Base-by-base conservation (phyloP, 2,797 vertebrate genomes). In the Tauraco hartlaubi region DNA sequence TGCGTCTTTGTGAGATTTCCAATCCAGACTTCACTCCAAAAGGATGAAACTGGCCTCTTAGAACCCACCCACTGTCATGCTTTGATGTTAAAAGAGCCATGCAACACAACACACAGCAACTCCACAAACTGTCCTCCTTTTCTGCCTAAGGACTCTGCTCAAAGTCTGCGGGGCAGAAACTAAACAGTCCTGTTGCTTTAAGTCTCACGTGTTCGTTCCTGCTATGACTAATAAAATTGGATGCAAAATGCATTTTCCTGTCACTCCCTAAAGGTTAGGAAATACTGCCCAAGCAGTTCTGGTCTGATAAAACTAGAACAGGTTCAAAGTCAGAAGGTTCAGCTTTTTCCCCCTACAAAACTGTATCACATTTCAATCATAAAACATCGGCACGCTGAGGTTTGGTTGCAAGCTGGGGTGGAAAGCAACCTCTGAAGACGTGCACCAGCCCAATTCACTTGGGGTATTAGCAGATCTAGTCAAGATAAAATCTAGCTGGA, bases 401-500 rank as follows among this genome's bases (percentile, higher is more conserved):
- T 78, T 75, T 52, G 72, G 59, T 73, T 90, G 85, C 72, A 90
- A 59, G 58, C 90, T 87, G 66, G 52, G 49, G 56, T 89, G 64
- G 75, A 89, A 90, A 89, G 46, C 51, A 88, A 81, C 72, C 64
- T 90, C 85, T 94, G 81, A 93, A 92, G 89, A 81, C 71, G 29
- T 9, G 48, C 63, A 95, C 25, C 41, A 80, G 46, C 64, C 88
- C 91, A 68, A 13, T 79, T 88, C 59, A 62, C 64, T 66, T 66
- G 79, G 1, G 54, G 41, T 84, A 91, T 80, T 93, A 89, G 66
- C 76, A 85, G 89, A 94, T 64, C 66, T 64, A 72, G 37, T 67
- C 94, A 95, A 94, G 95, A 92, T 96, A 96, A 97, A 95, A 94
- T 90, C 79, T 90, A 93, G 63, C 59, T 85, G 69, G 85, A 79